Evolutionary conservation across 2,113 vertebrate genomes (phyloP), one percentile per base, ranked within the genome.

Genomic region (Panthera leo): DNA sequence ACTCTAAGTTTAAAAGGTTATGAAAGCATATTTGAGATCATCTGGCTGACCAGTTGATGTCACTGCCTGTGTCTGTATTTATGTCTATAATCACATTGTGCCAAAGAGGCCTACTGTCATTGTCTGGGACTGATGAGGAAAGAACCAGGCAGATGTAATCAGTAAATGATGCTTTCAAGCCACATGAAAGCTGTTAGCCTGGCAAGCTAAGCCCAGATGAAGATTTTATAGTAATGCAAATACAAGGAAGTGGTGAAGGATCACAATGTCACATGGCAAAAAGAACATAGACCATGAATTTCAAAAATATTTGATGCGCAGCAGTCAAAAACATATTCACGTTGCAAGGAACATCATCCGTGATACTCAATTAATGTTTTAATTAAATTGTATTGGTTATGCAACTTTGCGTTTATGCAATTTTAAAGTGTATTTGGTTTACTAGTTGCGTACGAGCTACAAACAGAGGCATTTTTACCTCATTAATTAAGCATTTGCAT

Each of bases 331-430:
- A 19, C 27, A 71, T 16, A 18, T 19, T 58, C 34, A 70, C 3
- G 8, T 36, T n/a, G 5, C 15, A 76, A 76, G 79, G 6, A 19
- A 36, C 53, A 34, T 93, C n/a, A 68, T 58, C 29, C 19, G 0
- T 79, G 83, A n/a, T 58, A 55, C 42, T 80, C 80, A 93, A 67
- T 95, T 82, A 70, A 86, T 91, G 19, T 89, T 96, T 91, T 86
- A 88, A 95, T 95, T 78, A 68, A 89, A 89, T 89, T 65, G 31
- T n/a, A 2, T 84, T 90, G 27, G 63, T 87, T 89, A 70, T 87
- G 7, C 42, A 86, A 70, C 89, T 89, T 94, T 86, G 65, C 75
- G 87, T 86, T 75, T 70, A 75, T 84, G 67, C 34, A 89, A 89
- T 48, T 93, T 95, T 51, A 93, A 68, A 92, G 18, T 58, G 7